Percentiles rank a stretch among this genome's conserved stretches.
These are phyloP conservation scores for Euura saliciscinereae DNA, from an alignment of 1,140 invertebrate species.

Conservation along the genomic window DNA sequence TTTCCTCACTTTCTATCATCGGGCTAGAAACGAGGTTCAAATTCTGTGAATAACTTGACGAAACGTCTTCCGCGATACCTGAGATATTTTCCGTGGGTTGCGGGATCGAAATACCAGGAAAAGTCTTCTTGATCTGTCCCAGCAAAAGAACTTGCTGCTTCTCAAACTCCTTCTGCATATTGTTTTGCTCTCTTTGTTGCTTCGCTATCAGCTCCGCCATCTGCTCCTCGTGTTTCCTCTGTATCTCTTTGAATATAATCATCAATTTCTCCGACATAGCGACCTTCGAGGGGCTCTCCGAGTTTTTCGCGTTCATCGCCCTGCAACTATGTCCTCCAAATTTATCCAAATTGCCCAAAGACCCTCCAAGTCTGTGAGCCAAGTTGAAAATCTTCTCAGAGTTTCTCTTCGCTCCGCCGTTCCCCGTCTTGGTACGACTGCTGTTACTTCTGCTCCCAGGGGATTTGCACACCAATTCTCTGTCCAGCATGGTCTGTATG, in stretches of 20 bases:
- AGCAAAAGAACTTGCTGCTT: constrained; percentile 65
- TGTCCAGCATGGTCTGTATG: constrained; percentile 40
- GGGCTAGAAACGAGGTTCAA: not conserved
- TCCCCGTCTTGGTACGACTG: constrained; percentile 22
- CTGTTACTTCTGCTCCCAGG: constrained; percentile 18
- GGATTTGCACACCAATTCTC: constrained; percentile 27
- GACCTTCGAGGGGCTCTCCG: constrained; percentile 25
- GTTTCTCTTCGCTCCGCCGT: constrained; percentile 14
- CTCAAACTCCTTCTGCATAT: constrained; percentile 66
- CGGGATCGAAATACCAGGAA: constrained; percentile 39
- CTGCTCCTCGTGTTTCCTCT: constrained; percentile 65
- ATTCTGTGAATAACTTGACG: not conserved
- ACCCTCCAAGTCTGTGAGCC: constrained; percentile 35
- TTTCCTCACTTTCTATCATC: not conserved
- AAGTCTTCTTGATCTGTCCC: constrained; percentile 61
- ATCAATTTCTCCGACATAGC: constrained; percentile 51
- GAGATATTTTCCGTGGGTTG: constrained; percentile 24
- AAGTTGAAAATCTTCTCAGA: constrained; percentile 29
- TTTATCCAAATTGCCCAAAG: constrained; percentile 29
- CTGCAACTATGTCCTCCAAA: constrained; percentile 15
- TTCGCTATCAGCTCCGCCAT: constrained; percentile 64
- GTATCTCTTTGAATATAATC: constrained; percentile 60
- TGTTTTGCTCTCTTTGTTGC: constrained; percentile 64
- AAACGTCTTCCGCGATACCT: not conserved
- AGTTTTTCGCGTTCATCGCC: constrained; percentile 48